Percentiles rank a stretch among this genome's conserved stretches.
Conservation (phyloP, 2,797 vertebrate species). For the Martes flavigula region DNA sequence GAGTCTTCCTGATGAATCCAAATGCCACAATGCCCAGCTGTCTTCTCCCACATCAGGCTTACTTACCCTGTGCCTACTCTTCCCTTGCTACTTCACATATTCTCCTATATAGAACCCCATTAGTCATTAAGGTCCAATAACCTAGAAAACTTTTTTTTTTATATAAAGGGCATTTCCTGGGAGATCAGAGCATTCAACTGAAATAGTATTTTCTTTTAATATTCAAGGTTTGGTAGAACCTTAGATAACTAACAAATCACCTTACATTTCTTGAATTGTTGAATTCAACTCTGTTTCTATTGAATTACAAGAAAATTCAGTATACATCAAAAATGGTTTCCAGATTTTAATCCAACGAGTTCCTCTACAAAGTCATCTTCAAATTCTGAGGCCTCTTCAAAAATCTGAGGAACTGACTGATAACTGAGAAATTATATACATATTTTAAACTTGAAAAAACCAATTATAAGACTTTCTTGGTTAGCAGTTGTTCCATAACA, state of each 20-base stretch:
- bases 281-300: background rate
- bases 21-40: background rate
- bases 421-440: background rate
- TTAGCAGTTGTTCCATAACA: background rate
- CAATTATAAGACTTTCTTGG: background rate
- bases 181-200: background rate
- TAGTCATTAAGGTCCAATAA: background rate
- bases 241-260: background rate
- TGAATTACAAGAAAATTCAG: slow-evolving; percentile 5
- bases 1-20: rapidly evolving
- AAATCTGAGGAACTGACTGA: background rate
- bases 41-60: background rate
- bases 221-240: background rate
- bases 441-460: background rate
- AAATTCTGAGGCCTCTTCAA: background rate
- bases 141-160: background rate
- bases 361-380: background rate
- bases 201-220: background rate
- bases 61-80: background rate
- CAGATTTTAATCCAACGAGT: background rate
- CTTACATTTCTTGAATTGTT: background rate
- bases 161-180: background rate
- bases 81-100: background rate
- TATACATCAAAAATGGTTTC: background rate
- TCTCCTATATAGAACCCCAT: background rate